phyloP scores from a whole-genome alignment of 2,888 invertebrate species.

The Sycophila texana region DNA sequence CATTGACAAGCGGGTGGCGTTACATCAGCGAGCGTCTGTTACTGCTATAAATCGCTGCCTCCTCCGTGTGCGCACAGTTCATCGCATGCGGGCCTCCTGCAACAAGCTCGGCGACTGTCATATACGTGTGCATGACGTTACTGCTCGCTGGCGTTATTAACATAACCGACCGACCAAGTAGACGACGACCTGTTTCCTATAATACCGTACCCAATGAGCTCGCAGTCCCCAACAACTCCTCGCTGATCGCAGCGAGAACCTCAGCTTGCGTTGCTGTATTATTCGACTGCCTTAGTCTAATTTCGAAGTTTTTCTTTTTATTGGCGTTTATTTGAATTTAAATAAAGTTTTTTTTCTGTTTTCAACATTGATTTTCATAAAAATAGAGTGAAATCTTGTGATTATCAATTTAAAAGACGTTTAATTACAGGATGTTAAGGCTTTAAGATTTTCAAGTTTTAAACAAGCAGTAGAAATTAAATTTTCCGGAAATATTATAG shows the following conservation, averaged over 20 bases:
- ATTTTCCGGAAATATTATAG: conserved; percentile 27
- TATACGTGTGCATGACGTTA: conserved; percentile 3
- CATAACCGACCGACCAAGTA: conserved; percentile 66
- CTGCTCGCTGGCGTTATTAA: conserved; percentile 64
- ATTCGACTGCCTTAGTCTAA: too few relatives aligned
- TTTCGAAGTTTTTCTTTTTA: too few relatives aligned
- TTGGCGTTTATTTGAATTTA: too few relatives aligned
- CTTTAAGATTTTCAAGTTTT: not conserved
- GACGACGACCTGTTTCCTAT: conserved; percentile 56
- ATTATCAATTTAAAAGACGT: too few relatives aligned
- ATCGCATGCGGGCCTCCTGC: conserved; percentile 14
- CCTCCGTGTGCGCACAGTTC: conserved; percentile 54
- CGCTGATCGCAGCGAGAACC: not conserved
- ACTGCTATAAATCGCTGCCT: conserved; percentile 69
- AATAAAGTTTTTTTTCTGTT: too few relatives aligned
- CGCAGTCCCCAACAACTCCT: conserved; percentile 8
- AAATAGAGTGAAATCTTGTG: too few relatives aligned
- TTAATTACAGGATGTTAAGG: too few relatives aligned
- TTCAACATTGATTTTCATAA: too few relatives aligned
- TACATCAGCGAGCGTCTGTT: conserved; percentile 65
- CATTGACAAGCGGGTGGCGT: conserved; percentile 66
- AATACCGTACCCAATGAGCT: conserved; percentile 39
- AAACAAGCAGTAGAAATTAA: not conserved
- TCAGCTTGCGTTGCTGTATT: too few relatives aligned
- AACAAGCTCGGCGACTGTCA: conserved; percentile 14